Evolutionary conservation across 2,888 invertebrate species (phyloP).

Genomic region (Protophormia terraenovae): DNA sequence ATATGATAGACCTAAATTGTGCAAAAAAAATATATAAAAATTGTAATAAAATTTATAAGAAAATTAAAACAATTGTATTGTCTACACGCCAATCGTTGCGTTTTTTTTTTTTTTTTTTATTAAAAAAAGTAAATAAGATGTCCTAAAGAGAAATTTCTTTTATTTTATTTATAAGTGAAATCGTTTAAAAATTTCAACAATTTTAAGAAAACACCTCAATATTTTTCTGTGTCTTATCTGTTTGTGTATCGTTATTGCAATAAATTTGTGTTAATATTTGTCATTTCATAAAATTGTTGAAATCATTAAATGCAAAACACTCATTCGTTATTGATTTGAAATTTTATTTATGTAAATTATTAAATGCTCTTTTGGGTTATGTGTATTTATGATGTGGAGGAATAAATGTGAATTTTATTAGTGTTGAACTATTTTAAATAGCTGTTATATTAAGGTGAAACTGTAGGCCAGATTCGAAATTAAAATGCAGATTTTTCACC

Average conservation of each 20-base stretch:
- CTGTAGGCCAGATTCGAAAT: no score
- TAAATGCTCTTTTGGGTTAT: no score
- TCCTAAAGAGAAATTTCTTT: constrained; percentile 61
- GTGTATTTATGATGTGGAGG: no score
- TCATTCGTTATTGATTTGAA: no score
- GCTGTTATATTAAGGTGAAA: no score
- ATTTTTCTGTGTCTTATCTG: not conserved
- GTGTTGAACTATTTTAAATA: no score
- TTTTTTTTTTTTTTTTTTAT: no score
- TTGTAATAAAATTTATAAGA: not conserved
- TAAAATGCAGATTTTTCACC: no score
- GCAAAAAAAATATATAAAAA: constrained; percentile 27
- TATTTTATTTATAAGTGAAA: constrained; percentile 56
- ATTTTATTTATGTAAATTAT: no score
- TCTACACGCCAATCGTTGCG: constrained; percentile 21
- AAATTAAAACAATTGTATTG: constrained; percentile 46
- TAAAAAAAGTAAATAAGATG: not conserved
- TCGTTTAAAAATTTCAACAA: constrained; percentile 17
- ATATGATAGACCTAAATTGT: constrained; percentile 25
- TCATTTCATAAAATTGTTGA: not conserved
- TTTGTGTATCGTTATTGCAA: not conserved
- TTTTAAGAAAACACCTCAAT: not conserved
- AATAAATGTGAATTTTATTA: no score
- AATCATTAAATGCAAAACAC: not conserved
- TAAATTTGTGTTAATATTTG: not conserved